phyloP scores from a whole-genome alignment of 2,797 vertebrate genomes.

The Tenualosa ilisha region DNA sequence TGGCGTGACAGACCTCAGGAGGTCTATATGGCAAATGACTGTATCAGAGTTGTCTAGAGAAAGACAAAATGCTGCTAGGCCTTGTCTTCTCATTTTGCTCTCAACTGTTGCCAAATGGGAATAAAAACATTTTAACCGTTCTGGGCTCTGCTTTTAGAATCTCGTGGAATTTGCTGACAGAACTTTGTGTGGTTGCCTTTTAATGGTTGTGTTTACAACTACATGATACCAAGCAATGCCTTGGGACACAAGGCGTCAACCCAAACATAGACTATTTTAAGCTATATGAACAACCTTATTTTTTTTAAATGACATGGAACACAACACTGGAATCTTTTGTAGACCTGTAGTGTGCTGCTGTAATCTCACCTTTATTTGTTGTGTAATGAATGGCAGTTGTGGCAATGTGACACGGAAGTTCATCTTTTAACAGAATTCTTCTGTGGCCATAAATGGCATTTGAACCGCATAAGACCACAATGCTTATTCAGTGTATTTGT shows the following conservation, averaged over 20 bases:
- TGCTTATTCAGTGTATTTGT: not conserved
- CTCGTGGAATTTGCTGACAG: constrained; percentile 10
- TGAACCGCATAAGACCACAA: not conserved
- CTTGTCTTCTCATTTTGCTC: constrained; percentile 10
- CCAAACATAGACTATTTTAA: not conserved
- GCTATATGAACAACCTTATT: not conserved
- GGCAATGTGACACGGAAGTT: not conserved
- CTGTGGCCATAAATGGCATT: not conserved
- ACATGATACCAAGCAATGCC: not conserved
- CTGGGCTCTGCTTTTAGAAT: not conserved
- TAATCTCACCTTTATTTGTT: not conserved
- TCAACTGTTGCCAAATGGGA: constrained; percentile 40
- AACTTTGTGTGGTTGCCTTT: constrained; percentile 1
- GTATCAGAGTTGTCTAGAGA: constrained; percentile 13
- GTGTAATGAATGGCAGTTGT: not conserved
- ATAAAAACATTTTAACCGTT: constrained; percentile 49
- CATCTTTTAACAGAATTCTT: not conserved
- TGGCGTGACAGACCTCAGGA: constrained; percentile 20
- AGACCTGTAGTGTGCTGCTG: not conserved
- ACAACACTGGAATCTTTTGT: not conserved
- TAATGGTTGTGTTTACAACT: not conserved
- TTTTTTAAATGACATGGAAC: not conserved
- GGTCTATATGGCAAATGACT: not conserved
- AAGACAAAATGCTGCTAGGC: not conserved
- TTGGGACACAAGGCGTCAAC: not conserved